Base-by-base conservation (phyloP, 1,140 invertebrate genomes). In the Elymnias hypermnestra region DNA sequence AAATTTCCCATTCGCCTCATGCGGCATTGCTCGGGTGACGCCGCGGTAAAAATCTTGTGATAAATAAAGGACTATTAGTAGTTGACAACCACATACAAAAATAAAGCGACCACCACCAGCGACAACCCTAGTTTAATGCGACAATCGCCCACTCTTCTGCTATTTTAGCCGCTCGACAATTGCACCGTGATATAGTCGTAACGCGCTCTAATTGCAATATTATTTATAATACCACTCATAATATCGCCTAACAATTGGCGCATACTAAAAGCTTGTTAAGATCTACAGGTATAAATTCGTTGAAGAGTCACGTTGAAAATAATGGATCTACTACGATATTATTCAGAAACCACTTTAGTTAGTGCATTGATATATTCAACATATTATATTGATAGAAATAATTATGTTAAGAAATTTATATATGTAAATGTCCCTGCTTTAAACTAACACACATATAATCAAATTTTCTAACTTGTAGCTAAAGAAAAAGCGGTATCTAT, bases 131-230 rank as follows among this genome's bases (percentile, higher is more conserved):
- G 25, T 35, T 38, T 44, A 33, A 14, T 35, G 10, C 48, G 39
- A 38, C 40, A 48, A 38, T 54, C 37, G 42, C 55, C 42, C 45
- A 49, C 45, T 35, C 40, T 8, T 19, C 41, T 12, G 6, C 37
- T 55, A 44, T 52, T 47, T 42, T 19, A 26, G 45, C 13, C 18
- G 6, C 42, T 23, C 50, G 25, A 58, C 50, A 46, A 58, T 49
- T 35, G 45, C 36, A 25, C 9, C 26, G 26, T 19, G 51, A 48
- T 48, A 43, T 29, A 53, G 38, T 37, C 37, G 50, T 41, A 43
- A 41, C 29, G 38, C 26, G 37, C 14, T 47, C 35, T 48, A 48
- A 54, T 48, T 48, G 45, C 21, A 40, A 19, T 43, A 53, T 46
- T 43, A 51, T 51, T 51, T 29, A 41, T 49, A 15, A 28, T 12